A percentile compares a stretch with the other conserved stretches of the same genome.
Conservation (phyloP, 2,113 vertebrate genomes). For the Propithecus coquereli region DNA sequence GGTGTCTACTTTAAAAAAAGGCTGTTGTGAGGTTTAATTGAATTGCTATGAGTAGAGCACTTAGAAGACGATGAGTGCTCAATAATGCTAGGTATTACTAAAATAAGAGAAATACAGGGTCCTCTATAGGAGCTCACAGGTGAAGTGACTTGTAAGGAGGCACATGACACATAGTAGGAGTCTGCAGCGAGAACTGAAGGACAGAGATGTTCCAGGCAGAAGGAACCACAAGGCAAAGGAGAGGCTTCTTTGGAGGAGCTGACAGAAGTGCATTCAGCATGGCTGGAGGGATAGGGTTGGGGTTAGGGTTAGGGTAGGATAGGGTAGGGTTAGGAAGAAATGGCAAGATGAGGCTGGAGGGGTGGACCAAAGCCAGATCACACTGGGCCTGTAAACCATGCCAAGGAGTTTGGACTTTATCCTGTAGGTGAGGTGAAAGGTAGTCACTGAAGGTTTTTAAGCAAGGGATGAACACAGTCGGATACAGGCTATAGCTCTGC, state of each 20-base stretch:
- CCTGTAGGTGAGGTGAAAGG: background rate
- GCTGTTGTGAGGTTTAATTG: background rate
- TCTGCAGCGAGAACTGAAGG: background rate
- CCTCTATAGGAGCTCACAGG: background rate
- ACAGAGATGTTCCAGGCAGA: background rate
- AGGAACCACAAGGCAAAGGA: background rate
- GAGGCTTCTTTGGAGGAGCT: background rate
- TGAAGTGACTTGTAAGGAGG: background rate
- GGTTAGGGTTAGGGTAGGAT: no score
- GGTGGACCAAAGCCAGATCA: background rate
- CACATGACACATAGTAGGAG: background rate
- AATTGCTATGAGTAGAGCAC: background rate
- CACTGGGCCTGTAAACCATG: background rate
- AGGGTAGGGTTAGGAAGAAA: background rate
- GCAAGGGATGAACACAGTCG: background rate
- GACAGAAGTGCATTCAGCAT: background rate
- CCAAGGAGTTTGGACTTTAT: background rate
- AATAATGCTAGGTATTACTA: background rate
- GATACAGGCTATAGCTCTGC: background rate
- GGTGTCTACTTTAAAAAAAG: background rate
- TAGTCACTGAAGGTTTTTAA: background rate
- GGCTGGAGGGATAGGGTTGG: background rate
- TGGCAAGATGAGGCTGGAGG: background rate
- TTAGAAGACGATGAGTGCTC: background rate
- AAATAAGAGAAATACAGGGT: background rate